Base-by-base conservation (phyloP, 2,888 invertebrate species). In the Selenia dentaria region DNA sequence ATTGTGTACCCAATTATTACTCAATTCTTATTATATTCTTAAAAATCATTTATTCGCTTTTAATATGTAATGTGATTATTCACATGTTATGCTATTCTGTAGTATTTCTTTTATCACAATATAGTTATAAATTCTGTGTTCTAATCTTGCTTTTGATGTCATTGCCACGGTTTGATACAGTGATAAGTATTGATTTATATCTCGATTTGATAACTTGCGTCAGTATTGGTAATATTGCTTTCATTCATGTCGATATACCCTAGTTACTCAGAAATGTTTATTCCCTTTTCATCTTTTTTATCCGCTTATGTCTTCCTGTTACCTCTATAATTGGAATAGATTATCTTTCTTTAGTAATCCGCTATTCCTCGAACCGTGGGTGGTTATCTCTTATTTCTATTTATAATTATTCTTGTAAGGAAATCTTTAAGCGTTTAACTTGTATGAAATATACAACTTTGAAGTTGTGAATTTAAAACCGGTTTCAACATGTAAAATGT, bases 351-450 rank as follows among this genome's bases (percentile, higher is more conserved):
- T 16, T 13, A 11, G 16, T 27, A 0, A 28, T 37, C 28, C 9
- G 20, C 4, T 34, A 8, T 45, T 45, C 33, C n/a, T 11, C 12
- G 44, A 45, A 38, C 12, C 18, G 20, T 10, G 27, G n/a, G 12
- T 18, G 14, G 29, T 25, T 44, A 38, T 29, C 33, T 38, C n/a
- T 1, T 25, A n/a, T n/a, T n/a, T 26, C 26, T 11, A 3, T 18
- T 10, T 20, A 24, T 27, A 10, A 10, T 10, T 11, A 3, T 26
- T 31, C 29, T 26, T 13, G 18, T n/a, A n/a, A n/a, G n/a, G n/a
- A n/a, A n/a, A n/a, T n/a, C n/a, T n/a, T n/a, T n/a, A n/a, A n/a
- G n/a, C n/a, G n/a, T 27, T 32, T n/a, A 34, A 25, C 26, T 25
- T 28, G 22, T 39, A n/a, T 6, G 29, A 20, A 36, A 13, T n/a